These are phyloP conservation scores for Sphaerophoria taeniata DNA, from an alignment of 2,888 invertebrate genomes.

Conservation along the genomic window DNA sequence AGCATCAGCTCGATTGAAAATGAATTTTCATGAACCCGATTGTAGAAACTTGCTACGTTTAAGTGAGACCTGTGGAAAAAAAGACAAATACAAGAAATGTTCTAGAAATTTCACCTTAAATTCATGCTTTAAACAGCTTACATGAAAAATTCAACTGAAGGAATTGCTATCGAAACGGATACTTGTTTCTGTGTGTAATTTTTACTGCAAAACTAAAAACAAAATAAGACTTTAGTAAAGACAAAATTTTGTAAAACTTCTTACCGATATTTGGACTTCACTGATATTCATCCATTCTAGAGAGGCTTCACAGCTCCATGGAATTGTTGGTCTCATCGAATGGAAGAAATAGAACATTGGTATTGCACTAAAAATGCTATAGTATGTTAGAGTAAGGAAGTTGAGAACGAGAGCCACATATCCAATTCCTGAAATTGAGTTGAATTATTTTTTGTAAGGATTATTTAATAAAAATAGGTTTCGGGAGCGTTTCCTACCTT, in stretches of 20 bases:
- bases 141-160: conserved; percentile 35
- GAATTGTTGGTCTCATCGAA: conserved; percentile 86
- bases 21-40: background rate
- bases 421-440: conserved; percentile 88
- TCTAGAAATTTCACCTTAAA: too few relatives aligned
- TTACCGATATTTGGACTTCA: background rate
- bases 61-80: background rate
- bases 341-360: conserved; percentile 89
- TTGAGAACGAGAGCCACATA: conserved; percentile 91
- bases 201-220: background rate
- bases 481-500: conserved; percentile 85
- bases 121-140: background rate
- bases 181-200: conserved; percentile 6
- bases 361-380: conserved; percentile 80
- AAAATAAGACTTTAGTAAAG: too few relatives aligned
- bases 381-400: conserved; percentile 90
- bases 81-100: background rate
- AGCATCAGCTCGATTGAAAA: conserved; percentile 77
- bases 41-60: background rate
- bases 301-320: conserved; percentile 90
- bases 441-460: too few relatives aligned
- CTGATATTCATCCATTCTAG: conserved; percentile 57
- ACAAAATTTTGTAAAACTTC: too few relatives aligned
- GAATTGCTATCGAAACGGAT: conserved; percentile 8
- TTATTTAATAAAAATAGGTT: too few relatives aligned